Evolutionary conservation across 2,888 invertebrate species (phyloP), one percentile per base, ranked within the genome.

Genomic region (Cerastoderma edule): DNA sequence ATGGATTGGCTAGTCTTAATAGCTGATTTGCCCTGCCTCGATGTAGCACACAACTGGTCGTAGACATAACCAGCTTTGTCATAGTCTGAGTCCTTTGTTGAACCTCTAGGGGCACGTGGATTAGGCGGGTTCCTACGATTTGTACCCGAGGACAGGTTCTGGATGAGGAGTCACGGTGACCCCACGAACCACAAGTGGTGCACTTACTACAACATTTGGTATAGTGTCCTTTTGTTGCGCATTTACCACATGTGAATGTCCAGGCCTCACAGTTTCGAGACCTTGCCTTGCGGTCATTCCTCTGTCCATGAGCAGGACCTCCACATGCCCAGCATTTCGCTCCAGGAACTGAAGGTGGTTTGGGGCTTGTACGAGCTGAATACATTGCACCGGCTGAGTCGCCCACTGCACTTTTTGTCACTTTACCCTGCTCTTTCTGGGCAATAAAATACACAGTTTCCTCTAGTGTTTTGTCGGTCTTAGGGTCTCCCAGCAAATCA

Each of bases 391-490:
- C 57, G n/a, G 65, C 27, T 35, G 64, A 70, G 32, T 74, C 80
- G 22, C 80, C 80, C 0, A 80, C 73, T 46, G 76, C 71, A 76
- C 70, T 71, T n/a, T n/a, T n/a, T n/a, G n/a, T n/a, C n/a, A n/a
- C n/a, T n/a, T n/a, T n/a, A n/a, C n/a, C n/a, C n/a, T n/a, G n/a
- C n/a, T n/a, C n/a, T n/a, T n/a, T n/a, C n/a, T n/a, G n/a, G n/a
- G n/a, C n/a, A n/a, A n/a, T n/a, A n/a, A n/a, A n/a, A n/a, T n/a
- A n/a, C n/a, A n/a, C n/a, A n/a, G n/a, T n/a, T n/a, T n/a, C n/a
- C n/a, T n/a, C n/a, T n/a, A n/a, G n/a, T n/a, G n/a, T n/a, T n/a
- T n/a, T n/a, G n/a, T n/a, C n/a, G n/a, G n/a, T n/a, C n/a, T n/a
- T n/a, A n/a, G n/a, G n/a, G n/a, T n/a, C n/a, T n/a, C n/a, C n/a